These are phyloP conservation scores for Aphidoletes aphidimyza DNA, from an alignment of 2,888 invertebrate species.

Conservation along the genomic window DNA sequence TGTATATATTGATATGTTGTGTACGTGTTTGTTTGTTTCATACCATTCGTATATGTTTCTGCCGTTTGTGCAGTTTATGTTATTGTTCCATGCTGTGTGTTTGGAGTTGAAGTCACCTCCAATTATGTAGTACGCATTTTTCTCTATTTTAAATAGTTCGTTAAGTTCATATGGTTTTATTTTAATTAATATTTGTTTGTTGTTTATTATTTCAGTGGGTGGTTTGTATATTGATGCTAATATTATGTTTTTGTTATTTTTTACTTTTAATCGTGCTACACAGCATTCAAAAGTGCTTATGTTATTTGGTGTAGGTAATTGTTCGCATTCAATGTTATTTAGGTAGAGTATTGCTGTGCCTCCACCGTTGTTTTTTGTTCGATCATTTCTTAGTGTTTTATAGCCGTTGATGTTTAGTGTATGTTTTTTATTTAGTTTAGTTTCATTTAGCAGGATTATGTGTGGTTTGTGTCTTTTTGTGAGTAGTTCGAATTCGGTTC, in stretches of 20 bases:
- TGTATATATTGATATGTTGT: background rate
- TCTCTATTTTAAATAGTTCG: background rate
- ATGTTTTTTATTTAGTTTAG: background rate
- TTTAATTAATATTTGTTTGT: background rate
- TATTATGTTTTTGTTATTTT: background rate
- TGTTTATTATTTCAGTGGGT: background rate
- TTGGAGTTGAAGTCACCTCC: background rate
- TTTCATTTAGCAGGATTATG: background rate
- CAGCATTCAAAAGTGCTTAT: constrained; percentile 2
- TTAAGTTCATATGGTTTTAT: background rate
- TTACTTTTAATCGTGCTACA: background rate
- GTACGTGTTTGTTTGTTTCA: background rate
- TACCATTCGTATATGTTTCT: background rate
- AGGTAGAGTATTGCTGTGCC: background rate
- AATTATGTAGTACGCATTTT: background rate
- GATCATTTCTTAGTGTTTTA: background rate
- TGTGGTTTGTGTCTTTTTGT: background rate
- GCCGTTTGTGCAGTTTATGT: background rate
- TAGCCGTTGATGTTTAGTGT: background rate
- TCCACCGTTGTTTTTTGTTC: background rate
- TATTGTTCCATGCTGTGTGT: background rate
- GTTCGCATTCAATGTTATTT: background rate
- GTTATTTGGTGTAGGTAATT: background rate
- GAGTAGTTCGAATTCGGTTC: background rate
- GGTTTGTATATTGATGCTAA: background rate